Conservation (phyloP, 2,888 invertebrate species). For the Euzophera pinguis region DNA sequence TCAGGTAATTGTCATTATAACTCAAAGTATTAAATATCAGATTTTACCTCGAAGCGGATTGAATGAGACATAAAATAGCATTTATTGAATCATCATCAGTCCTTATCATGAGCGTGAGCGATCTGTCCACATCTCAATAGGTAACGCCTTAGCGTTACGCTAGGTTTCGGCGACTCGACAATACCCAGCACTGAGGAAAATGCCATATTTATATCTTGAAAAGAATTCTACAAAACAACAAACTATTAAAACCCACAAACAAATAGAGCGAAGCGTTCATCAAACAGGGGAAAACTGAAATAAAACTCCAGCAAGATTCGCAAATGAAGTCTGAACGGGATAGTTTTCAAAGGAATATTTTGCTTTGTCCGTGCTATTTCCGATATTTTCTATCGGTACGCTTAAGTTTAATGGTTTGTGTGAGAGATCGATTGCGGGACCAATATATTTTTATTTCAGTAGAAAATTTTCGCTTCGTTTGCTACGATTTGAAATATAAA, state of each 20-base stretch:
- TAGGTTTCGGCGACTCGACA: too few species aligned
- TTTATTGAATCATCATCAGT: too few species aligned
- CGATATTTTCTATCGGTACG: conserved; percentile 55
- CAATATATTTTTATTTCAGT: conserved; percentile 67
- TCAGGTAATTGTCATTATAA: too few species aligned
- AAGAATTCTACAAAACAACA: conserved; percentile 13
- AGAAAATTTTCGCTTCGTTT: conserved; percentile 58
- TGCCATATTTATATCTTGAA: not conserved
- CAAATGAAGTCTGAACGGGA: conserved; percentile 48
- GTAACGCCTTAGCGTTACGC: too few species aligned
- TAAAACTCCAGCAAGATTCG: conserved; percentile 37
- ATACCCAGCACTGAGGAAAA: too few species aligned
- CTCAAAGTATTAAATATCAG: too few species aligned
- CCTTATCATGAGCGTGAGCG: too few species aligned
- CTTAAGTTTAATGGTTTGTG: conserved; percentile 65
- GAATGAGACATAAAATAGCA: too few species aligned
- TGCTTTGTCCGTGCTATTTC: conserved; percentile 56
- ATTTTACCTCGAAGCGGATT: too few species aligned
- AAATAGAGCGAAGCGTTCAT: conserved; percentile 24
- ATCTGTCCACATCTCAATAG: too few species aligned
- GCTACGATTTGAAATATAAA: conserved; percentile 30
- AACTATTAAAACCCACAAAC: conserved; percentile 5
- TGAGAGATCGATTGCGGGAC: conserved; percentile 52
- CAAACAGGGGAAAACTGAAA: conserved; percentile 29
- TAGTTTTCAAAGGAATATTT: conserved; percentile 61